Conservation (phyloP, 2,888 invertebrate genomes). For the Galerucella pusilla region DNA sequence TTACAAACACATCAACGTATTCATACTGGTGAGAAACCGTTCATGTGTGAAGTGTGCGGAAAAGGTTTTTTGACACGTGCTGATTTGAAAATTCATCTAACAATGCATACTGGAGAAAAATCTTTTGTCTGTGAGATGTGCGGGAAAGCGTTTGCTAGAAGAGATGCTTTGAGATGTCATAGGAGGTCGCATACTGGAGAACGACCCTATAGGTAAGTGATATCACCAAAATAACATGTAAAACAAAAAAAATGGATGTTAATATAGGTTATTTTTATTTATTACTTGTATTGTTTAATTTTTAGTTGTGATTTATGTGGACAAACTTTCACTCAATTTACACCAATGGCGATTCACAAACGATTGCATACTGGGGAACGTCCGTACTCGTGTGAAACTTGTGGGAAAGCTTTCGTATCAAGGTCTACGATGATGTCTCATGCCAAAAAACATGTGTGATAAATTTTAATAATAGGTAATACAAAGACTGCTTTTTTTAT, state of each 20-base stretch:
- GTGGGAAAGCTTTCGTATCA: slow-evolving; percentile 70
- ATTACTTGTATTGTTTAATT: slow-evolving; percentile 24
- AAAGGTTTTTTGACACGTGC: slow-evolving; percentile 71
- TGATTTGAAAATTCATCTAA: slow-evolving; percentile 71
- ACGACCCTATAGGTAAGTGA: slow-evolving; percentile 66
- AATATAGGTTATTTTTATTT: not conserved
- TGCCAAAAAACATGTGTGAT: slow-evolving; percentile 66
- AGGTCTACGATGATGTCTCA: slow-evolving; percentile 72
- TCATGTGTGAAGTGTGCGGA: slow-evolving; percentile 71
- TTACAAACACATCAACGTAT: slow-evolving; percentile 70
- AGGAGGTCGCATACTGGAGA: slow-evolving; percentile 71
- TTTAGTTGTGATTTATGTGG: slow-evolving; percentile 70
- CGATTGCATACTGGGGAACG: slow-evolving; percentile 72
- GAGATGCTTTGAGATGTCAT: slow-evolving; percentile 71
- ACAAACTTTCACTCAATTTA: slow-evolving; percentile 73
- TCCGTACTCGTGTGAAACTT: slow-evolving; percentile 71
- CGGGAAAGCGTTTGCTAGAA: slow-evolving; percentile 71
- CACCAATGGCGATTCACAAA: slow-evolving; percentile 74
- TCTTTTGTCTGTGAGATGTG: slow-evolving; percentile 72
- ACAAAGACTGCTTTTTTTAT: slow-evolving; percentile 25
- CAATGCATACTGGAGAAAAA: slow-evolving; percentile 73
- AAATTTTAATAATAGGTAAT: slow-evolving; percentile 2
- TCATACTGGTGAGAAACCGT: slow-evolving; percentile 72
- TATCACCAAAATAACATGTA: not conserved
- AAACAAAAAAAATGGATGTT: not conserved